Conservation (phyloP, 2,113 vertebrate species). For the Nicator chloris region DNA sequence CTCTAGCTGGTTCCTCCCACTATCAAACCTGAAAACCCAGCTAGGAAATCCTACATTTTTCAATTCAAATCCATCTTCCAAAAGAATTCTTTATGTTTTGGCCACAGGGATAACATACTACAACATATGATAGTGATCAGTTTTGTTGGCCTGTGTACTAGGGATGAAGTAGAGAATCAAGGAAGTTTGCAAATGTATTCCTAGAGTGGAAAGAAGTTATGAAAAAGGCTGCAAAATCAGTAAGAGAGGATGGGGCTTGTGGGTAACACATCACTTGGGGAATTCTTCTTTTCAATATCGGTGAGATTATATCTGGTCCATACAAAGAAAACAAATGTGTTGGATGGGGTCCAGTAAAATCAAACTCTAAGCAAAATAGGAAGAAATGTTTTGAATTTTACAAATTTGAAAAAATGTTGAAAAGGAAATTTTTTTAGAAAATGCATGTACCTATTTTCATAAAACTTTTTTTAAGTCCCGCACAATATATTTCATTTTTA, state of each 20-base stretch:
- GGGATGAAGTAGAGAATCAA: background rate
- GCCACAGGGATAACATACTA: background rate
- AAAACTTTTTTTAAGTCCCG: background rate
- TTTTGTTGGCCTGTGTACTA: background rate
- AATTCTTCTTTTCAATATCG: background rate
- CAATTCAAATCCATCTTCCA: background rate
- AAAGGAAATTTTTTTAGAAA: background rate
- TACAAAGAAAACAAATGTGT: background rate
- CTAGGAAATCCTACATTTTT: background rate
- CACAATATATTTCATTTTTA: background rate
- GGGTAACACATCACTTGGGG: background rate
- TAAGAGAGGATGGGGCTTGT: background rate
- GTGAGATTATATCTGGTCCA: background rate
- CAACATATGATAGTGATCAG: background rate
- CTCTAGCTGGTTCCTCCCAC: background rate
- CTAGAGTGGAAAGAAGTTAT: background rate
- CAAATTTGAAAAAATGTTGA: constrained; percentile 6
- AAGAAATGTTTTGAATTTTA: constrained; percentile 21
- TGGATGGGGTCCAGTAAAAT: background rate
- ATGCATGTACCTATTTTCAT: background rate
- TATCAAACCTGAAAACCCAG: background rate
- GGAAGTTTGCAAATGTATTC: background rate
- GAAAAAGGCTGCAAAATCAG: background rate
- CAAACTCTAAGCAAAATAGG: background rate
- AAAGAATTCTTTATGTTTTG: background rate